Base-by-base conservation (phyloP, 1,140 invertebrate genomes). In the Lordiphosa clarofinis region DNA sequence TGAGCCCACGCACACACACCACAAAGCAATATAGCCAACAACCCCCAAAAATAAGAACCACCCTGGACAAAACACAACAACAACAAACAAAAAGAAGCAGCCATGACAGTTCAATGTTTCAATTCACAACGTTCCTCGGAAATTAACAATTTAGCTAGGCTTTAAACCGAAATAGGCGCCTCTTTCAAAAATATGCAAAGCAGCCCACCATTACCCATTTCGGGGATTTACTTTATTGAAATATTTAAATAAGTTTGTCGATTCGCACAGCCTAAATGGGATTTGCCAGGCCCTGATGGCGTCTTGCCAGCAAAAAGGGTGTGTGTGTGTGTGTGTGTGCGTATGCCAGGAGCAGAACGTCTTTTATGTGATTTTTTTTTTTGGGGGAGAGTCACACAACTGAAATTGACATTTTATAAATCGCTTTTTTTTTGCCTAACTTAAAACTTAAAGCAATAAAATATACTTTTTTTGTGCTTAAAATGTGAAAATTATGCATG, bases 191-290 rank as follows among this genome's bases (percentile, higher is more conserved):
- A 33, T 36, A 49, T 50, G 65, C 66, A 46, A 46, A 46, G 28
- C 28, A 31, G 24, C 43, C 24, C 9, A 46, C 42, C 13, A 21
- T 1, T 7, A 19, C 13, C 15, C 13, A 19, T 10, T 46, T 33
- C 24, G 28, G 43, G 82, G 82, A 87, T 87, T 87, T 87, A 71
- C 78, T 87, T 87, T 87, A 87, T 87, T 87, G 82, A 87, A 87
- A 87, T 87, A 87, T 87, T 87, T 74, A 87, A 87, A 87, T 87
- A 82, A 87, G 82, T 84, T 87, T 87, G 82, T 75, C 82, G 86
- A 86, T 86, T 73, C 64, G 81, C 67, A 79, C 67, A 71, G 82
- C 82, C 82, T 87, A 87, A 86, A 82, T 87, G 84, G 79, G 76
- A 82, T 87, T 87, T 78, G 54, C 57, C 49, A 40, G 52, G 50